Base-by-base conservation (phyloP, 2,797 vertebrate species). In the Sciaenops ocellatus region DNA sequence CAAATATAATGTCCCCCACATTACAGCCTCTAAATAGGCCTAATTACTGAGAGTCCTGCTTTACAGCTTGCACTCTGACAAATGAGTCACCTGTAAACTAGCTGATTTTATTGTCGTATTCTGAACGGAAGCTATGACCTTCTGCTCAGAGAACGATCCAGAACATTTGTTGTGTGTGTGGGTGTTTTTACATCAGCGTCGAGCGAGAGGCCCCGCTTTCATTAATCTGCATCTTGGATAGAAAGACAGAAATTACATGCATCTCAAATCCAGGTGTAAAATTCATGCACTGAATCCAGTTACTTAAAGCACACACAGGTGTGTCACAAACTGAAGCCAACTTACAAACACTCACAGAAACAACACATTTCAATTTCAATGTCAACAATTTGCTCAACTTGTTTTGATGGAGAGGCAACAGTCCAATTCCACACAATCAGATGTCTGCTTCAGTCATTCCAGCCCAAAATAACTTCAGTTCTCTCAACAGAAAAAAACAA, bases 41-140 rank as follows among this genome's bases (percentile, higher is more conserved):
- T 59, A 46, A 59, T 64, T 68, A 57, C 4, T 6, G 10, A 20
- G 41, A 56, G 20, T 4, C 5, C 26, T 38, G 50, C 17, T 62
- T 61, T 52, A 4, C 15, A 68, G 48, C 56, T 28, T 26, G 20
- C 7, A 34, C 17, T 52, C 28, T 67, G 48, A 42, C 46, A 38
- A 55, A 52, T 56, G 52, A 69, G 30, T 54, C 64, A 68, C 74
- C 56, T 57, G 48, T 54, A 64, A 63, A 64, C 42, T 55, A 64
- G 68, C 20, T 34, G 38, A 5, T 47, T 69, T 55, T 28, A 57
- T 28, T 70, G 44, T 69, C 11, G 2, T 34, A 18, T 13, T 17
- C n/a, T 26, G 46, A 59, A 24, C 2, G 5, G 38, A 44, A 52
- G 46, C 34, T 47, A 38, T 30, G 22, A 30, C 46, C 15, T 34